These are phyloP conservation scores for Serranus cabrilla DNA, from an alignment of 2,797 vertebrate species.

Conservation along the genomic window DNA sequence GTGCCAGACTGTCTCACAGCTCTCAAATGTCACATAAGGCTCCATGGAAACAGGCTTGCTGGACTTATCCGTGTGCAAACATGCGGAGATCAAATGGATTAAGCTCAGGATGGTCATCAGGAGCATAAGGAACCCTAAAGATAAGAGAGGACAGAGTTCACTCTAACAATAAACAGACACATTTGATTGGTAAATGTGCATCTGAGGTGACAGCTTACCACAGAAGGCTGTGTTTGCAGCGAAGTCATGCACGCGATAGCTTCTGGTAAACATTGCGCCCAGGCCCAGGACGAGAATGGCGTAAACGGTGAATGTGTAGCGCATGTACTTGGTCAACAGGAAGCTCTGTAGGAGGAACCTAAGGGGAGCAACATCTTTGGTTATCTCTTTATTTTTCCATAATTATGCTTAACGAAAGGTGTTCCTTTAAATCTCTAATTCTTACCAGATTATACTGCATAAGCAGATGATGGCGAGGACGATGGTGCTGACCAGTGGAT, in stretches of 20 bases:
- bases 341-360: slow-evolving; percentile 85
- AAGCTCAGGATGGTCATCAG: slow-evolving; percentile 65
- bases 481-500: slow-evolving; percentile 66
- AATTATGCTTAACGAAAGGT: neutral
- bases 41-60: neutral
- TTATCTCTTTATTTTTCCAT: neutral
- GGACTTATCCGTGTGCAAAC: slow-evolving; percentile 25
- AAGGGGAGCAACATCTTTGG: neutral
- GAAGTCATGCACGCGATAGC: slow-evolving; percentile 53
- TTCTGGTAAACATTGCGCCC: slow-evolving; percentile 76
- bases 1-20: slow-evolving; percentile 40
- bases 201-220: slow-evolving; percentile 58
- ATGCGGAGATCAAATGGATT: slow-evolving; percentile 50
- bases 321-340: slow-evolving; percentile 75
- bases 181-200: neutral
- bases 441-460: slow-evolving; percentile 69
- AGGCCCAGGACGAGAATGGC: slow-evolving; percentile 80
- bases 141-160: neutral
- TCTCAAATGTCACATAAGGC: neutral
- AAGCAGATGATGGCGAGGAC: slow-evolving; percentile 70
- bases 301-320: slow-evolving; percentile 82
- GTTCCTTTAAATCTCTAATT: neutral
- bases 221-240: slow-evolving; percentile 65
- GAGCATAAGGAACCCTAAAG: slow-evolving; percentile 69
- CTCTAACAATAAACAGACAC: neutral